Evolutionary conservation across 2,113 vertebrate species (phyloP).

Genomic region (Gobius niger): DNA sequence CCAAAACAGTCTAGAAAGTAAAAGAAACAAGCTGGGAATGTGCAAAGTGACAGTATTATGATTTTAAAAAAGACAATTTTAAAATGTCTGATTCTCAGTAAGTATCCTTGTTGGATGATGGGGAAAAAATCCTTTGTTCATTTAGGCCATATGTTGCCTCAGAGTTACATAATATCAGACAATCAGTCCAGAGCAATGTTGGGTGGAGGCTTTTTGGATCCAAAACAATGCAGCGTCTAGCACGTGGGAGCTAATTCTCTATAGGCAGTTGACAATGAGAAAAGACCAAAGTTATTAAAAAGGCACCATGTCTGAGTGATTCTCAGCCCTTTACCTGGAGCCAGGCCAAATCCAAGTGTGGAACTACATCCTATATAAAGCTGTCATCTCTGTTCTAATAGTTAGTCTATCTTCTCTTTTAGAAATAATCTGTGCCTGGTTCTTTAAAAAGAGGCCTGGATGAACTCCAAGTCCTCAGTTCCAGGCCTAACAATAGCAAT

Average conservation of each 20-base stretch:
- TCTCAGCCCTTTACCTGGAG: neutral
- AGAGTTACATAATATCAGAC: conserved; percentile 52
- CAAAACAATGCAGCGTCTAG: conserved; percentile 27
- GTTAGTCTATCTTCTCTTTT: neutral
- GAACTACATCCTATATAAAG: conserved; percentile 16
- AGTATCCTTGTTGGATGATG: neutral
- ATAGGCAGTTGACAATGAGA: conserved; percentile 13
- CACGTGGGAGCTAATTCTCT: conserved; percentile 25
- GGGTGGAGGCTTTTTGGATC: conserved; percentile 32
- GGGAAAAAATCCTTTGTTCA: neutral
- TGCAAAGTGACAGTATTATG: too few relatives aligned
- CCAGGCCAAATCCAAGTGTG: conserved; percentile 4
- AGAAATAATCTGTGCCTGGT: conserved; percentile 8
- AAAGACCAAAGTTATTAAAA: neutral
- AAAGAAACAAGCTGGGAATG: too few relatives aligned
- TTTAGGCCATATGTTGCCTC: conserved; percentile 31
- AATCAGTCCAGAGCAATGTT: conserved; percentile 29
- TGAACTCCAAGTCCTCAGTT: conserved; percentile 27
- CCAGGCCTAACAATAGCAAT: neutral
- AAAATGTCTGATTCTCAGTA: neutral
- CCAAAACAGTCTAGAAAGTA: too few relatives aligned
- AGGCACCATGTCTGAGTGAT: neutral
- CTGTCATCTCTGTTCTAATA: conserved; percentile 11
- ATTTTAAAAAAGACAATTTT: too few relatives aligned
- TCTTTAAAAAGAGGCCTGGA: conserved; percentile 62